These are phyloP conservation scores for Lytechinus pictus DNA, from an alignment of 35 echinoderm and acorn worm genomes.

Conservation along the genomic window DNA sequence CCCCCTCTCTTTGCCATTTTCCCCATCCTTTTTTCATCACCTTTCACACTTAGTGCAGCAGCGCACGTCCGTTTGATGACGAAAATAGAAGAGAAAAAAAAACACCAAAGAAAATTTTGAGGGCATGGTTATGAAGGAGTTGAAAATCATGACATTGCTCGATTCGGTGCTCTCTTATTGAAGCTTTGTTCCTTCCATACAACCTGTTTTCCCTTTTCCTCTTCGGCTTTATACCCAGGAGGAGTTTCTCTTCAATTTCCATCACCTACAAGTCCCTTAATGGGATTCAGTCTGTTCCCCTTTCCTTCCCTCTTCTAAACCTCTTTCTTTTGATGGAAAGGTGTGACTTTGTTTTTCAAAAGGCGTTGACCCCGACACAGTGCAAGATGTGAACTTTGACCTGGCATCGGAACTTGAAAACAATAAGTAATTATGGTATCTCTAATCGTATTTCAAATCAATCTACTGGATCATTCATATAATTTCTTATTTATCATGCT, in stretches of 20 bases:
- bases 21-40: neutral
- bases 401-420: neutral
- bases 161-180: neutral
- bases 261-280: conserved; percentile 1
- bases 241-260: neutral
- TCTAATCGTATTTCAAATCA: neutral
- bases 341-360: neutral
- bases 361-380: neutral
- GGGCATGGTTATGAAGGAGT: neutral
- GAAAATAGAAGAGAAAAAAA: neutral
- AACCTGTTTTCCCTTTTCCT: conserved; percentile 18
- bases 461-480: neutral
- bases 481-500: neutral
- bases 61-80: conserved; percentile 7
- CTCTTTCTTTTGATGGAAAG: neutral
- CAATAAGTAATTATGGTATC: neutral
- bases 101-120: neutral
- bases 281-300: neutral
- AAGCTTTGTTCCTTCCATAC: conserved; percentile 11
- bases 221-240: neutral
- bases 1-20: conserved; percentile 19
- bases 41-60: neutral
- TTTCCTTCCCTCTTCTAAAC: neutral
- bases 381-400: conserved; percentile 10
- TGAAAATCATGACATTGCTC: conserved; percentile 2